Percentiles rank a stretch among this genome's conserved stretches.
These are phyloP conservation scores for Microtus oregoni DNA, from an alignment of 2,113 vertebrate genomes.

Conservation along the genomic window DNA sequence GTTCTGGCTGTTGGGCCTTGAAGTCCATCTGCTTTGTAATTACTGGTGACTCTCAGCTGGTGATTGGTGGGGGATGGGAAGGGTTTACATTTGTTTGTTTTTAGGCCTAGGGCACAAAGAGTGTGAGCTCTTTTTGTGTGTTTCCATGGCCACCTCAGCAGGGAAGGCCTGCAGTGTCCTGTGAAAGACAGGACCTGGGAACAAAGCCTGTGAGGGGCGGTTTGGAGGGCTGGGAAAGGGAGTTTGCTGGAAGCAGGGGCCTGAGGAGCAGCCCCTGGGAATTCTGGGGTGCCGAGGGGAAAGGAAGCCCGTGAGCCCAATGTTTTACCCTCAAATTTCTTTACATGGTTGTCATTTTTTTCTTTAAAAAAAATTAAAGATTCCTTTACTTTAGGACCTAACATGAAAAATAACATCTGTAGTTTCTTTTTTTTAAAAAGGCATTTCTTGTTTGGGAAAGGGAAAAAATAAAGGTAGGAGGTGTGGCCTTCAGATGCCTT, in stretches of 20 bases:
- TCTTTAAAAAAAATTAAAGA: neutral
- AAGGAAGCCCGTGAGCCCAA: neutral
- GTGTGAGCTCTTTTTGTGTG: neutral
- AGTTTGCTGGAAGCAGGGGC: neutral
- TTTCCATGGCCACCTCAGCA: neutral
- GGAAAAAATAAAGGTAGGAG: neutral
- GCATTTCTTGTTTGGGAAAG: neutral
- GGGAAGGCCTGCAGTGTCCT: neutral
- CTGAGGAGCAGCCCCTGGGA: neutral
- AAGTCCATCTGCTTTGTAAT: neutral
- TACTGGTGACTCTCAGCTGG: neutral
- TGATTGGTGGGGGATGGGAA: neutral
- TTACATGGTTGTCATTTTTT: neutral
- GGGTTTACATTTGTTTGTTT: neutral
- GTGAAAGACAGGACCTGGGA: neutral
- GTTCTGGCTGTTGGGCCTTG: neutral
- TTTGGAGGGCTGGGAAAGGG: neutral
- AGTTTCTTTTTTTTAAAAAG: neutral
- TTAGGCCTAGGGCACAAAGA: neutral
- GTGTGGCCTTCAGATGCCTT: neutral
- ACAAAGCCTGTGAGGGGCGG: neutral
- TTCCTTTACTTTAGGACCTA: neutral
- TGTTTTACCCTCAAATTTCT: neutral
- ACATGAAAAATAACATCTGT: neutral
- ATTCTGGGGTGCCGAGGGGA: neutral